Evolutionary conservation across 1,140 invertebrate genomes (phyloP), one percentile per base, ranked within the genome.

Genomic region (Nautilus pompilius): DNA sequence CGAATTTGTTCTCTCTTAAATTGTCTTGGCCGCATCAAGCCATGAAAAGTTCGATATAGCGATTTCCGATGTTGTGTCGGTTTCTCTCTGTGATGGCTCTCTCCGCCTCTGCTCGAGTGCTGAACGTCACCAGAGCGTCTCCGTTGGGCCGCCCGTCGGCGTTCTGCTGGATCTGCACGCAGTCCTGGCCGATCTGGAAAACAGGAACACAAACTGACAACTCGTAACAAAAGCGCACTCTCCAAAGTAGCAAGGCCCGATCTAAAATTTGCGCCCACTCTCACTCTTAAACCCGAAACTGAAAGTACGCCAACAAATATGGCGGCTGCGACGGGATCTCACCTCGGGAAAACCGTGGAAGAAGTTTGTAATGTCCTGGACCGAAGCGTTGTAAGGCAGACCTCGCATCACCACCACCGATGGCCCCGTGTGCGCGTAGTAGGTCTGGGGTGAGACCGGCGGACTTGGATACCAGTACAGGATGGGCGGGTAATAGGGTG

Each of bases 391-490:
- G 75, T 76, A 79, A 36, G 83, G 83, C 54, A 85, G 75, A 58
- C 84, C 84, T 68, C 83, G 76, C 78, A 85, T 80, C 60, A 84
- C 83, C 75, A 86, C 83, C 73, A 82, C 76, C 66, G 82, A 77
- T 46, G 82, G 73, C 68, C 80, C 69, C 65, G 83, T 74, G 87
- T 84, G 73, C 84, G 85, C 70, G 78, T 90, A 92, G 80, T 92
- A 92, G 69, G 90, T 93, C 73, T 80, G 78, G 8, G 93, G 92
- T 34, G 92, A 94, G 1, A 95, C 91, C 0, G 93, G 93, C 34
- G 93, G 93, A 67, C 92, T 94, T 15, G 93, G 93, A 83, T 95
- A 95, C 93, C 93, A 95, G 82, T 80, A 80, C 61, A 80, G 71
- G 33, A 80, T 79, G 49, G 75, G 77, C 46, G 76, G 77, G 55